phyloP scores from a whole-genome alignment of 2,888 invertebrate genomes.

The Archips xylosteana region DNA sequence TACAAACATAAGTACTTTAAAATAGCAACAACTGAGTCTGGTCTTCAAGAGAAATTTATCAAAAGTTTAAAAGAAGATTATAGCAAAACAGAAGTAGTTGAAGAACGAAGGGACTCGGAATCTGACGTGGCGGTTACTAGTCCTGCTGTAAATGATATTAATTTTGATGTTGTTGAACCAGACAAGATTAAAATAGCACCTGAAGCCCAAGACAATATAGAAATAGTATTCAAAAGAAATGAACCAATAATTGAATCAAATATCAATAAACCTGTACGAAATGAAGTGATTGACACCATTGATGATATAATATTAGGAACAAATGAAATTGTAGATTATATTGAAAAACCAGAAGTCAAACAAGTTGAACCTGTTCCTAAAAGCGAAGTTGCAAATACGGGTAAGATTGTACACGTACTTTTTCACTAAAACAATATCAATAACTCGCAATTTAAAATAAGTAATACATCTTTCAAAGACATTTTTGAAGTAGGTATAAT shows the following conservation, averaged over 20 bases:
- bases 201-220: constrained; percentile 21
- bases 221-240: constrained; percentile 27
- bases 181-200: constrained; percentile 31
- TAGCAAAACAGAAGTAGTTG: constrained; percentile 37
- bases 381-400: constrained; percentile 10
- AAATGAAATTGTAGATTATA: constrained; percentile 14
- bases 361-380: constrained; percentile 11
- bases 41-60: constrained; percentile 63
- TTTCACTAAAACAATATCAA: background rate
- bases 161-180: constrained; percentile 31
- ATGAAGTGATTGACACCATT: constrained; percentile 42
- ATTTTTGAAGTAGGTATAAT: no score
- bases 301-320: constrained; percentile 47
- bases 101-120: constrained; percentile 37
- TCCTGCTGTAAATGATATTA: constrained; percentile 11
- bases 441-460: no score
- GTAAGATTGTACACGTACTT: background rate
- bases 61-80: constrained; percentile 52
- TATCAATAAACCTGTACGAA: constrained; percentile 23
- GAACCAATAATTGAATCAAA: constrained; percentile 6
- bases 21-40: constrained; percentile 66
- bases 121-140: constrained; percentile 38
- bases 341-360: constrained; percentile 6
- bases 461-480: no score
- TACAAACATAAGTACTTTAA: constrained; percentile 76